phyloP scores from a whole-genome alignment of 1,140 invertebrate species.

The Aphelinus atriplicis region DNA sequence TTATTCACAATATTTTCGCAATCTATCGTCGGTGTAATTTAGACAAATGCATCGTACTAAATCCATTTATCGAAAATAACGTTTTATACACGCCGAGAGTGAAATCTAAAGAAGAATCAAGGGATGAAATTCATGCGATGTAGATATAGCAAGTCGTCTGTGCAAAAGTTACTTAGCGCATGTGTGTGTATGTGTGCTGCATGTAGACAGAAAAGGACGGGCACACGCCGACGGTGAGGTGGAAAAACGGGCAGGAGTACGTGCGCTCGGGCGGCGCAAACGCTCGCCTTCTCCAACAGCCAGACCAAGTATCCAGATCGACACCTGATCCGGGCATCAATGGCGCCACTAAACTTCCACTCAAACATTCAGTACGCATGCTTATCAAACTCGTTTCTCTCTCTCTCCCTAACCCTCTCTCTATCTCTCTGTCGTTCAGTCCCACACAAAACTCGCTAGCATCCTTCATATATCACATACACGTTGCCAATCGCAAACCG shows the following conservation, averaged over 20 bases:
- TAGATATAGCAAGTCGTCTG: background rate
- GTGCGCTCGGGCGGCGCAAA: slow-evolving; percentile 58
- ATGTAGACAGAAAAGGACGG: slow-evolving; percentile 62
- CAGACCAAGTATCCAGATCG: slow-evolving; percentile 57
- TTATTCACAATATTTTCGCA: too few relatives aligned
- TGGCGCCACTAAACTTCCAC: slow-evolving; percentile 53
- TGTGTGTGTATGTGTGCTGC: slow-evolving; percentile 61
- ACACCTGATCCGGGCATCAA: slow-evolving; percentile 57
- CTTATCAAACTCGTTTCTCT: slow-evolving; percentile 45
- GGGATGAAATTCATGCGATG: too few relatives aligned
- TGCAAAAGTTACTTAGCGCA: slow-evolving; percentile 62
- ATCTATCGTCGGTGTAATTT: too few relatives aligned
- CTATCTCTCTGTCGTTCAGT: too few relatives aligned
- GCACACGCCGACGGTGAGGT: slow-evolving; percentile 55
- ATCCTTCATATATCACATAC: too few relatives aligned
- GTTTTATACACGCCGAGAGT: too few relatives aligned
- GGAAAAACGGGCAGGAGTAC: slow-evolving; percentile 63
- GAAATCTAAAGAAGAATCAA: too few relatives aligned
- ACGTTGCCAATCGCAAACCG: too few relatives aligned
- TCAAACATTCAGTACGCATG: slow-evolving; percentile 64
- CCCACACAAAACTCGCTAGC: too few relatives aligned
- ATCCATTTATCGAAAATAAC: too few relatives aligned
- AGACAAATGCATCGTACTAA: too few relatives aligned
- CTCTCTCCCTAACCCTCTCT: slow-evolving; percentile 8
- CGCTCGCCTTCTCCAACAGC: slow-evolving; percentile 60